phyloP scores from a whole-genome alignment of 2,113 vertebrate species.

The Macrotus californicus region DNA sequence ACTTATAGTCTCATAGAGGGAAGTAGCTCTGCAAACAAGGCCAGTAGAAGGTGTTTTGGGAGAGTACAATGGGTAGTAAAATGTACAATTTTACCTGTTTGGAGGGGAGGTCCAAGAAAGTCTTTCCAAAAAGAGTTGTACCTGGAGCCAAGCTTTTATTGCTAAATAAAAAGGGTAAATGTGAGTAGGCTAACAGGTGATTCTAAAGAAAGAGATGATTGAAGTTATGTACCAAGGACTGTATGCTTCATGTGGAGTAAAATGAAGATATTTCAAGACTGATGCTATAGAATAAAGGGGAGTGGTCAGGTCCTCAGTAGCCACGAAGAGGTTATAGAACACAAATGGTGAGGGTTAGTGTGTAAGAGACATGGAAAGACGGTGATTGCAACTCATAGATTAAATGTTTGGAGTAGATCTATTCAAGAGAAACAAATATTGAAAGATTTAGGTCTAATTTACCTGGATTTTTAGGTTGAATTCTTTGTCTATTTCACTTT shows the following conservation, averaged over 20 bases:
- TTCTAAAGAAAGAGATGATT: not conserved
- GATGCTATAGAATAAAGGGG: not conserved
- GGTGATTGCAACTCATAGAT: not conserved
- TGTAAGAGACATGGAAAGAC: not conserved
- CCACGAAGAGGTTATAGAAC: not conserved
- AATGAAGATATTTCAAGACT: not conserved
- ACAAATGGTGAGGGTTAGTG: not conserved
- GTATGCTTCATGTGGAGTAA: not conserved
- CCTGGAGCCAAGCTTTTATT: not conserved
- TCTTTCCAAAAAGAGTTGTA: not conserved
- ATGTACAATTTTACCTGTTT: not conserved
- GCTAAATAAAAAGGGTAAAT: not conserved
- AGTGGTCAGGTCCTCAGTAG: not conserved
- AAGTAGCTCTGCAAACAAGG: not conserved
- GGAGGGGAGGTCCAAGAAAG: not conserved
- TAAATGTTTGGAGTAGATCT: not conserved
- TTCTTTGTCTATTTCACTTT: not conserved
- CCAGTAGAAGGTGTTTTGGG: not conserved
- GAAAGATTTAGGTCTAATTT: not conserved
- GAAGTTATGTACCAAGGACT: not conserved
- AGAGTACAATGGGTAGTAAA: not conserved
- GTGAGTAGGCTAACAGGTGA: not conserved
- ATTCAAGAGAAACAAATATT: not conserved
- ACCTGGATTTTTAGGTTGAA: not conserved
- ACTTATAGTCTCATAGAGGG: not conserved